Evolutionary conservation across 2,888 invertebrate species (phyloP).

Genomic region (Pinctada fucata): DNA sequence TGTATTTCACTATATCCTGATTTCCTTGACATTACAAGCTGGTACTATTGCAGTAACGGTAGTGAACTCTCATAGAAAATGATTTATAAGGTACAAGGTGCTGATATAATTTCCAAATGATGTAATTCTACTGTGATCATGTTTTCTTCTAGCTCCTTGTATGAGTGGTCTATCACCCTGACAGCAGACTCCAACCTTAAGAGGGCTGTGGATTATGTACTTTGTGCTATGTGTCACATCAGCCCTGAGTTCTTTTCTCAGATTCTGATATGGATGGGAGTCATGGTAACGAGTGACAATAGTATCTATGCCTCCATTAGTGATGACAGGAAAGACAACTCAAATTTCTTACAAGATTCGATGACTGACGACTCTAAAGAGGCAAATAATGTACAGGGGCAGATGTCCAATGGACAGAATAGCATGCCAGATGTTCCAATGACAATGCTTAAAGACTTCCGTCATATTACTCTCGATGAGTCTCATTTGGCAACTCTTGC

Average conservation of each 20-base stretch:
- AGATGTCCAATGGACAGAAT: slow-evolving; percentile 26
- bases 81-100: too few relatives aligned
- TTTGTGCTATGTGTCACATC: slow-evolving; percentile 92
- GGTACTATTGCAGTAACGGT: neutral
- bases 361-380: slow-evolving; percentile 78
- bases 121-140: neutral
- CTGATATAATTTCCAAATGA: too few relatives aligned
- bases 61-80: neutral
- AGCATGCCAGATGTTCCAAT: slow-evolving; percentile 44
- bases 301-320: slow-evolving; percentile 80
- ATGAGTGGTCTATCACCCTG: slow-evolving; percentile 86
- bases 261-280: slow-evolving; percentile 85
- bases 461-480: slow-evolving; percentile 68
- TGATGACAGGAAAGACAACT: slow-evolving; percentile 79
- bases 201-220: slow-evolving; percentile 88
- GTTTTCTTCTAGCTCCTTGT: slow-evolving; percentile 80
- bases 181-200: slow-evolving; percentile 85
- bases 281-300: slow-evolving; percentile 73
- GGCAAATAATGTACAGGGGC: slow-evolving; percentile 71
- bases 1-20: too few relatives aligned
- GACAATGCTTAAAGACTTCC: slow-evolving; percentile 61
- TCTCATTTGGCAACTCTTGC: slow-evolving; percentile 86
- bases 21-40: neutral
- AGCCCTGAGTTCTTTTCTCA: slow-evolving; percentile 87
- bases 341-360: slow-evolving; percentile 68